Conservation (phyloP, 1,140 invertebrate species). For the Panagrolaimus sp. region DNA sequence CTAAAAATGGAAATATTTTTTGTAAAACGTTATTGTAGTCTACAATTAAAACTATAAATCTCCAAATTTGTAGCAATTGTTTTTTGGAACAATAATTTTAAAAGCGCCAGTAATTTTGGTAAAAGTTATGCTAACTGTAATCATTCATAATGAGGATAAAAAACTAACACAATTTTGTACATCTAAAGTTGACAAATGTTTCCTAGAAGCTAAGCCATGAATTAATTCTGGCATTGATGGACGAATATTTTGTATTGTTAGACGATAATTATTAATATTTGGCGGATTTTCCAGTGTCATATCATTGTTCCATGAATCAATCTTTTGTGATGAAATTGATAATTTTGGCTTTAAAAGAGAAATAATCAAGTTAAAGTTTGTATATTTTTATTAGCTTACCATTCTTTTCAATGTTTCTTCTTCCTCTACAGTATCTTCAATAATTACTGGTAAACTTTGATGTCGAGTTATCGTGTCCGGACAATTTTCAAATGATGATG, state of each 20-base stretch:
- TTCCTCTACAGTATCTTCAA: neutral
- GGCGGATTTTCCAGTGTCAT: conserved; percentile 12
- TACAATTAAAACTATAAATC: no score
- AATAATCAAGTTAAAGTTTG: neutral
- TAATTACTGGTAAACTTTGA: conserved; percentile 1
- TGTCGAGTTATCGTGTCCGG: neutral
- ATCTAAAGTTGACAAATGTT: no score
- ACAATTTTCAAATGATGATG: no score
- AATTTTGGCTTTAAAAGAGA: neutral
- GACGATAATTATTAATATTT: conserved; percentile 20
- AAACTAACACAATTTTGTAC: neutral
- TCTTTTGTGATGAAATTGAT: neutral
- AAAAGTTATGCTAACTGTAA: no score
- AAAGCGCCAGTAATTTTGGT: no score
- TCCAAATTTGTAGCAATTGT: no score
- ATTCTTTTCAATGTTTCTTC: neutral
- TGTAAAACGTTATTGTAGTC: no score
- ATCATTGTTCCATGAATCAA: neutral
- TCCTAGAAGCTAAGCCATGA: conserved; percentile 8
- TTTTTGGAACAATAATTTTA: no score
- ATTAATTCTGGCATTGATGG: conserved; percentile 17
- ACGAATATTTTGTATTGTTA: conserved; percentile 14
- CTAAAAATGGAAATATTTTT: no score
- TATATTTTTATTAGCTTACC: neutral
- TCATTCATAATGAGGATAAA: no score